Conservation (phyloP, 30 jellyfish, hydroid and myxozoan species). For the Pseudorhiza aurosa region DNA sequence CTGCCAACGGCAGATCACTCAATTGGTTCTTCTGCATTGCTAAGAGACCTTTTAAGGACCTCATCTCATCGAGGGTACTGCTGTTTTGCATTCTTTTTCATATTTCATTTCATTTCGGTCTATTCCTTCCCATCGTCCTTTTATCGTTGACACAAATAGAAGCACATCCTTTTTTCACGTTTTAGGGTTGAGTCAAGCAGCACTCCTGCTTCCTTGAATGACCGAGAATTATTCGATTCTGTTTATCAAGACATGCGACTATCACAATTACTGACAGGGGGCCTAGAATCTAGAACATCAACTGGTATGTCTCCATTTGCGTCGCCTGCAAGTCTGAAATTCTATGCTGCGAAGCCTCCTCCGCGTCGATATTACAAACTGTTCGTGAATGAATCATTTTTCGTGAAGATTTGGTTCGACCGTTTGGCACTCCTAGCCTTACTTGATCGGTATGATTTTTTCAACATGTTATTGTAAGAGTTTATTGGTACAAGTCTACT, state of each 20-base stretch:
- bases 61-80: constrained; percentile 57
- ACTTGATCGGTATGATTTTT: constrained; percentile 85
- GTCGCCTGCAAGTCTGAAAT: constrained; percentile 61
- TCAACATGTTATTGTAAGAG: background rate
- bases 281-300: constrained; percentile 57
- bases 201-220: constrained; percentile 67
- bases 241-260: constrained; percentile 73
- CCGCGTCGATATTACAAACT: constrained; percentile 83
- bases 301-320: constrained; percentile 51
- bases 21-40: constrained; percentile 49
- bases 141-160: background rate
- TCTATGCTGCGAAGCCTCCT: constrained; percentile 35
- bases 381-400: constrained; percentile 41
- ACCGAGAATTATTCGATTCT: constrained; percentile 62
- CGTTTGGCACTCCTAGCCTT: constrained; percentile 85
- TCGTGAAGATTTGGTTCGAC: constrained; percentile 84
- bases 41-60: constrained; percentile 39
- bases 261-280: constrained; percentile 50
- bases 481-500: too few species aligned
- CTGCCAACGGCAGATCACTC: constrained; percentile 36
- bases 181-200: constrained; percentile 51
- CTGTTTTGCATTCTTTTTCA: background rate
- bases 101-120: background rate
- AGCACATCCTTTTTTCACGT: background rate
- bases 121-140: background rate